phyloP scores from a whole-genome alignment of 1,140 invertebrate genomes.

The Drosophila novamexicana region DNA sequence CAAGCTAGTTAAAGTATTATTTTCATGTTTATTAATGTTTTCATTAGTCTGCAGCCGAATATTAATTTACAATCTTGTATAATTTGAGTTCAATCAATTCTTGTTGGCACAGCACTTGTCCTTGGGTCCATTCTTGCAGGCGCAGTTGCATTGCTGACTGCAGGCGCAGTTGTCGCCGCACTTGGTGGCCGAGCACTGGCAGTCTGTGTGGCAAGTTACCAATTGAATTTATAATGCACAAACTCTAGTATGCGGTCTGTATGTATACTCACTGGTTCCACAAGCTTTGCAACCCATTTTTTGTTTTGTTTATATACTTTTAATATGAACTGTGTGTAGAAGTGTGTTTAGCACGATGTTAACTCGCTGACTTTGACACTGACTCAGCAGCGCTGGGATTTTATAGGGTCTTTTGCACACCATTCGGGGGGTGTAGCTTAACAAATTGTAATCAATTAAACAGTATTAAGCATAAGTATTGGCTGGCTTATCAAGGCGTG shows the following conservation, averaged over 20 bases:
- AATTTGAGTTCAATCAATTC: slow-evolving; percentile 14
- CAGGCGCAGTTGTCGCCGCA: slow-evolving; percentile 72
- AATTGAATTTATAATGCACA: background rate
- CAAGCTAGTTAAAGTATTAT: background rate
- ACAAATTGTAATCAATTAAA: background rate
- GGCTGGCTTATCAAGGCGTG: slow-evolving; percentile 43
- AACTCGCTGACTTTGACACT: background rate
- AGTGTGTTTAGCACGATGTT: slow-evolving; percentile 18
- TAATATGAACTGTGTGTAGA: background rate
- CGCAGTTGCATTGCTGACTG: slow-evolving; percentile 67
- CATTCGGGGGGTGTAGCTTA: background rate
- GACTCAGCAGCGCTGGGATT: background rate
- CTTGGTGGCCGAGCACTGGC: slow-evolving; percentile 68
- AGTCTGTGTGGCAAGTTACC: slow-evolving; percentile 29
- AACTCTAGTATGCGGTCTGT: background rate
- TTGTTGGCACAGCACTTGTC: slow-evolving; percentile 65
- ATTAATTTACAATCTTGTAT: background rate
- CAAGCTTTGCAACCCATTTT: slow-evolving; percentile 72
- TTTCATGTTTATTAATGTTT: background rate
- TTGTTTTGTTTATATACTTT: background rate
- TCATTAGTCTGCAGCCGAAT: background rate
- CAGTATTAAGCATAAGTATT: background rate
- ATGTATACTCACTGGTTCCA: slow-evolving; percentile 59
- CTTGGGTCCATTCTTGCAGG: slow-evolving; percentile 68
- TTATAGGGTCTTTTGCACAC: slow-evolving; percentile 68